Base-by-base conservation (phyloP, 1,140 invertebrate species). In the Reticulitermes speratus region DNA sequence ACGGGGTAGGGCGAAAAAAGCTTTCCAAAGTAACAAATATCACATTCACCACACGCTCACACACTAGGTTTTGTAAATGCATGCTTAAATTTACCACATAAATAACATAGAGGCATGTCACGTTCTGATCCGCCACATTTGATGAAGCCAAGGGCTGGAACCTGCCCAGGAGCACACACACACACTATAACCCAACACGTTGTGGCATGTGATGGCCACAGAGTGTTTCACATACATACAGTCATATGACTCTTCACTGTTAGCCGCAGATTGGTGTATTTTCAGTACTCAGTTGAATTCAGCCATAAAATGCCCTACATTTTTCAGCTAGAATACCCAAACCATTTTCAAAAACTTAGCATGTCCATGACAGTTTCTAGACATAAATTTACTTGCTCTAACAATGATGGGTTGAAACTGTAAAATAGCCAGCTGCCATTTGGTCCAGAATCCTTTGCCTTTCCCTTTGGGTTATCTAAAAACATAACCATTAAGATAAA, bases 1-100 rank as follows among this genome's bases (percentile, higher is more conserved):
- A 65, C 2, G 25, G 59, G 21, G 59, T 25, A 75, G 65, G 25
- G n/a, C 1, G 7, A 75, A 75, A 75, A 8, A 30, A 30, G 25
- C n/a, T 88, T 89, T 89, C 52, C 14, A 0, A 55, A 55, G 86
- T 85, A 87, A 86, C 85, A 85, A 86, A 30, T 69, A 65, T 38
- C 52, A 55, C 69, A 85, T 81, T 86, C 75, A 86, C 44, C 44
- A 75, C 65, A 75, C 12, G n/a, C 65, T 75, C 65, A 75, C 65
- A 75, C 14, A 75, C 65, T 75, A 75, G 65, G 65, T 1, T 75
- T 16, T 75, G 65, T 75, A 25, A 69, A 75, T 30, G n/a, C 65
- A 86, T 44, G 44, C 44, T 82, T 83, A 16, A 44, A 19, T 52
- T 83, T 44, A n/a, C 83, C 83, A 83, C n/a, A 52, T 32, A 52